These are phyloP conservation scores for Tenrec ecaudatus DNA, from an alignment of 2,113 vertebrate genomes.

Conservation along the genomic window DNA sequence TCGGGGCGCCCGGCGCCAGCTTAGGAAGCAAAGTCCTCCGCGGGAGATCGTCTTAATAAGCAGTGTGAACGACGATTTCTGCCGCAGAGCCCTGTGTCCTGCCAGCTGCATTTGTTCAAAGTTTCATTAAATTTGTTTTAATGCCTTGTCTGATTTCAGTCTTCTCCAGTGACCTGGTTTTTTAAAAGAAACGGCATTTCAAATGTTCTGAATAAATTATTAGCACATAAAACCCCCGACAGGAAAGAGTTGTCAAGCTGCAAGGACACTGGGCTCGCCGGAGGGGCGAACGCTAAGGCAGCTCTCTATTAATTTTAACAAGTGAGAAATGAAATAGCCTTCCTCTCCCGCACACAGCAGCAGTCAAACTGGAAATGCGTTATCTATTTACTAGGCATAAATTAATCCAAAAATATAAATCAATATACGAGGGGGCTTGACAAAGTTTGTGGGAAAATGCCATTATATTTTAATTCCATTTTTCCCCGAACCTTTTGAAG, in stretches of 20 bases:
- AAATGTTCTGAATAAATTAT: conserved; percentile 80
- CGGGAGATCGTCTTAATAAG: conserved; percentile 84
- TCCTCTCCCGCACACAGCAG: conserved; percentile 1
- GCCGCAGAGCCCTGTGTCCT: conserved; percentile 77
- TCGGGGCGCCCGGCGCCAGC: conserved; percentile 64
- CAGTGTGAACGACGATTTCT: conserved; percentile 64
- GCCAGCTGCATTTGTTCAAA: conserved; percentile 76
- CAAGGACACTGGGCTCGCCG: conserved; percentile 56
- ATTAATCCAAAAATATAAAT: not conserved
- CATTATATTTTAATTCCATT: too few species aligned
- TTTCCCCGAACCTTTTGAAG: too few species aligned
- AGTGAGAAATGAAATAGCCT: conserved; percentile 47
- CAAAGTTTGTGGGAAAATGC: too few species aligned
- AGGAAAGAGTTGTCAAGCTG: conserved; percentile 65
- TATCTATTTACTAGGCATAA: not conserved
- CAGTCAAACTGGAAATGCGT: not conserved
- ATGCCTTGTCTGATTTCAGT: conserved; percentile 76
- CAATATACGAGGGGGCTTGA: not conserved
- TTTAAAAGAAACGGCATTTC: conserved; percentile 82
- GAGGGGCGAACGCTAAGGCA: conserved; percentile 22
- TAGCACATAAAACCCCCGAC: conserved; percentile 69
- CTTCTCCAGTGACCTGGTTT: conserved; percentile 83
- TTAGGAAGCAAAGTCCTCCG: conserved; percentile 68
- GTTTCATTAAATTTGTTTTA: conserved; percentile 84
- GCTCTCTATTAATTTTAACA: conserved; percentile 51